These are phyloP conservation scores for Eristalinus aeneus DNA, from an alignment of 2,888 invertebrate species.

Conservation along the genomic window DNA sequence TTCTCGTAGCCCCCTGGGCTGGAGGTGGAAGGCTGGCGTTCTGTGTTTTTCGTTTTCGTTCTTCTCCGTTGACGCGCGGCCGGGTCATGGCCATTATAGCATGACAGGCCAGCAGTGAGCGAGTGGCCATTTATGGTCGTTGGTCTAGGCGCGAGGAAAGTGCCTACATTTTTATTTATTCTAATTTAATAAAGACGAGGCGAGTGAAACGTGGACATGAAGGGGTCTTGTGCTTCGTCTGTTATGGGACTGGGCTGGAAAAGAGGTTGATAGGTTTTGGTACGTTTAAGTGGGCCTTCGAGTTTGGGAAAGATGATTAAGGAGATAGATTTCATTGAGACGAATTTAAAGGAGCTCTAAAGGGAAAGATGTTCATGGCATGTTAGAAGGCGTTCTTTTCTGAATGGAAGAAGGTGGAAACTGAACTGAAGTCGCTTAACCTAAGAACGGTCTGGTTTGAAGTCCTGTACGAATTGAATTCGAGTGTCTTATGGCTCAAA, in stretches of 20 bases:
- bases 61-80: slow-evolving; percentile 34
- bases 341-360: too few species aligned
- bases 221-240: slow-evolving; percentile 13
- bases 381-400: too few species aligned
- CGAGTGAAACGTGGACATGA: slow-evolving; percentile 34
- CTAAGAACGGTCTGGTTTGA: too few species aligned
- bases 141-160: slow-evolving; percentile 40
- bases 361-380: too few species aligned
- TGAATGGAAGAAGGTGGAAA: too few species aligned
- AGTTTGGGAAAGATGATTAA: too few species aligned
- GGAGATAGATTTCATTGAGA: too few species aligned
- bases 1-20: not conserved
- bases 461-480: too few species aligned
- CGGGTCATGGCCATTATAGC: slow-evolving; percentile 65
- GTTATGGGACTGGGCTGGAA: not conserved
- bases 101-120: slow-evolving; percentile 40
- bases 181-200: slow-evolving; percentile 50
- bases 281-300: not conserved
- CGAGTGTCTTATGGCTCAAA: too few species aligned
- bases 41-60: slow-evolving; percentile 6
- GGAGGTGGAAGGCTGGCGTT: not conserved
- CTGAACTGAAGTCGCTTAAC: too few species aligned
- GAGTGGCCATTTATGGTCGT: slow-evolving; percentile 22
- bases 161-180: slow-evolving; percentile 46
- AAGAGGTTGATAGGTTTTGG: not conserved